A percentile compares a stretch with the other conserved stretches of the same genome.
These are phyloP conservation scores for Orchestes rusci DNA, from an alignment of 2,888 invertebrate genomes.

Conservation along the genomic window DNA sequence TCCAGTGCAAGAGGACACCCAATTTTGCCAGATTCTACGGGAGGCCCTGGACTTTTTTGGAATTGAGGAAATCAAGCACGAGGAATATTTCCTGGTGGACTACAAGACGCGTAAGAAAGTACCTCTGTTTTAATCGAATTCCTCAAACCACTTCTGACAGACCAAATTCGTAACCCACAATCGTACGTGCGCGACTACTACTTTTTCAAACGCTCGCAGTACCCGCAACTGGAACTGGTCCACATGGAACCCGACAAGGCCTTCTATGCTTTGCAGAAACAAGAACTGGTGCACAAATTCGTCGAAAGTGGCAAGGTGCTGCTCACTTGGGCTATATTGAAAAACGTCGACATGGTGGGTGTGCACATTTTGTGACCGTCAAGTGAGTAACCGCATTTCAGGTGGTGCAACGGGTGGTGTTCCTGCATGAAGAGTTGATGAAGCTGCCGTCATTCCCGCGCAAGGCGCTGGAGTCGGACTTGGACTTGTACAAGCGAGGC, in stretches of 20 bases:
- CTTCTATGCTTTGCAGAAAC: slow-evolving; percentile 79
- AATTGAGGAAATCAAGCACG: slow-evolving; percentile 82
- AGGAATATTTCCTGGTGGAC: slow-evolving; percentile 93
- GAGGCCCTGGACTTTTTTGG: slow-evolving; percentile 96
- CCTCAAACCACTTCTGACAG: no score
- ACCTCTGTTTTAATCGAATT: no score
- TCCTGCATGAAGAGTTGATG: slow-evolving; percentile 97
- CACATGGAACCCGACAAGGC: slow-evolving; percentile 91
- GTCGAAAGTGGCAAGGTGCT: slow-evolving; percentile 95
- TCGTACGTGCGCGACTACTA: slow-evolving; percentile 90
- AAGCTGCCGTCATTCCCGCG: slow-evolving; percentile 97
- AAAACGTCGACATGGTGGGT: slow-evolving; percentile 85
- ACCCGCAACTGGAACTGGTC: slow-evolving; percentile 91
- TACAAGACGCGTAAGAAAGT: slow-evolving; percentile 94
- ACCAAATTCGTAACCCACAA: slow-evolving; percentile 92
- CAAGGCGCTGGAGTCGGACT: slow-evolving; percentile 94
- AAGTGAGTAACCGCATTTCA: slow-evolving; percentile 34
- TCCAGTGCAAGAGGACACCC: slow-evolving; percentile 96
- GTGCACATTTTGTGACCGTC: neutral
- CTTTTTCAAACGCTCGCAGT: slow-evolving; percentile 77
- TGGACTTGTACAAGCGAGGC: slow-evolving; percentile 85
- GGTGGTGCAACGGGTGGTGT: slow-evolving; percentile 95
- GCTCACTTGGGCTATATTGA: slow-evolving; percentile 84
- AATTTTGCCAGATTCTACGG: slow-evolving; percentile 88
- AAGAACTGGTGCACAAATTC: slow-evolving; percentile 88